A percentile compares a stretch with the other conserved stretches of the same genome.
These are phyloP conservation scores for Poecilia picta DNA, from an alignment of 2,797 vertebrate species.

Conservation along the genomic window DNA sequence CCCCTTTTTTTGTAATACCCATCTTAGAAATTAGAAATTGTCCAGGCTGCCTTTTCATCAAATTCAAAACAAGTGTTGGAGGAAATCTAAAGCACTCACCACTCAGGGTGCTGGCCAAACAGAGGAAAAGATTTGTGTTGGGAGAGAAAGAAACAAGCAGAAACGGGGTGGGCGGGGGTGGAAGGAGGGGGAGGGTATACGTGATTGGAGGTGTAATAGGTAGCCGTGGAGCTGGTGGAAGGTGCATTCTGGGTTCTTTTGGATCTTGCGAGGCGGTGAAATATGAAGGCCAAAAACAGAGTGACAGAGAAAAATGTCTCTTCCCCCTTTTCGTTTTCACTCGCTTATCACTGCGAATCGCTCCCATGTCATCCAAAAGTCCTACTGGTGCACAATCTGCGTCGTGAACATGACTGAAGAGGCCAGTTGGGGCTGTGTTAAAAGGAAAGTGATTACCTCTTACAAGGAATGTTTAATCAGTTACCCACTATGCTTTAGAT, in stretches of 20 bases:
- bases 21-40: conserved; percentile 37
- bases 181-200: neutral
- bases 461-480: conserved; percentile 69
- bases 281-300: conserved; percentile 63
- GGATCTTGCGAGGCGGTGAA: conserved; percentile 46
- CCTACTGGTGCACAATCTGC: conserved; percentile 21
- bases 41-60: conserved; percentile 31
- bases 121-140: conserved; percentile 5
- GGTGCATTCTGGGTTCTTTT: conserved; percentile 21
- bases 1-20: neutral
- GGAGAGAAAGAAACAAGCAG: conserved; percentile 1
- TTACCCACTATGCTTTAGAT: conserved; percentile 62
- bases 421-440: conserved; percentile 14
- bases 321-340: conserved; percentile 12
- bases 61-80: conserved; percentile 48
- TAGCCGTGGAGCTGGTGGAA: conserved; percentile 22
- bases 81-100: conserved; percentile 35
- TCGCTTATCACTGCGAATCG: conserved; percentile 59
- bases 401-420: conserved; percentile 31
- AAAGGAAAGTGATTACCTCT: conserved; percentile 67
- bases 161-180: neutral
- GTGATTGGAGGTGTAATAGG: conserved; percentile 61
- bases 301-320: conserved; percentile 67
- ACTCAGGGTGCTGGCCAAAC: conserved; percentile 26
- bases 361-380: conserved; percentile 24